Percentiles rank a stretch among this genome's conserved stretches.
These are phyloP conservation scores for Nomada lathburiana DNA, from an alignment of 2,888 invertebrate species.

Conservation along the genomic window DNA sequence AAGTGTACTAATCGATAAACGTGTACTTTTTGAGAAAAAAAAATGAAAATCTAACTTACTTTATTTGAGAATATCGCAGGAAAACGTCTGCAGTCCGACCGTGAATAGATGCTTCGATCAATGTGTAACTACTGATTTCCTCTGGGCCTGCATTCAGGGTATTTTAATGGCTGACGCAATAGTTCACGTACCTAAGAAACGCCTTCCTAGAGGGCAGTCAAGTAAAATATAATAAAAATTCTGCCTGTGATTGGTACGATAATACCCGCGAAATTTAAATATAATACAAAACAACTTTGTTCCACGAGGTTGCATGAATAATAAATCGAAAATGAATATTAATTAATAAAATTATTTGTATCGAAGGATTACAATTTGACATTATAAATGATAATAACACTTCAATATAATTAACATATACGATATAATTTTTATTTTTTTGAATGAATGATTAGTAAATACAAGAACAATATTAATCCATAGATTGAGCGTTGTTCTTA, in stretches of 20 bases:
- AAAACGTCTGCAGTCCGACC: conserved; percentile 65
- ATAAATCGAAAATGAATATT: background rate
- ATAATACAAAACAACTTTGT: background rate
- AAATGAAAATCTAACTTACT: conserved; percentile 64
- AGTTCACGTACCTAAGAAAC: conserved; percentile 33
- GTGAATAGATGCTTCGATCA: conserved; percentile 74
- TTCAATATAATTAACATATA: background rate
- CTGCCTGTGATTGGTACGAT: conserved; percentile 27
- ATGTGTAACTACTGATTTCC: conserved; percentile 64
- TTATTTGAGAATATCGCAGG: conserved; percentile 57
- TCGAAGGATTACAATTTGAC: no score
- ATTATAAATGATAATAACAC: no score
- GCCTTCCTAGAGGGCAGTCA: conserved; percentile 52
- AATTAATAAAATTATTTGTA: background rate
- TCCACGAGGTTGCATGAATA: background rate
- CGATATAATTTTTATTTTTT: background rate
- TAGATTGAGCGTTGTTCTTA: background rate
- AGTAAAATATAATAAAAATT: conserved; percentile 9
- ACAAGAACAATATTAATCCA: background rate
- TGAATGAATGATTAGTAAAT: background rate
- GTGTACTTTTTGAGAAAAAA: conserved; percentile 5
- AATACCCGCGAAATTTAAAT: conserved; percentile 26
- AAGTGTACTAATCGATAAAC: conserved; percentile 9
- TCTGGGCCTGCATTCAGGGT: conserved; percentile 53
- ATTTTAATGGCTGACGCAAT: conserved; percentile 76